Conservation (phyloP, 2,797 vertebrate species). For the Leucoraja ocellata region DNA sequence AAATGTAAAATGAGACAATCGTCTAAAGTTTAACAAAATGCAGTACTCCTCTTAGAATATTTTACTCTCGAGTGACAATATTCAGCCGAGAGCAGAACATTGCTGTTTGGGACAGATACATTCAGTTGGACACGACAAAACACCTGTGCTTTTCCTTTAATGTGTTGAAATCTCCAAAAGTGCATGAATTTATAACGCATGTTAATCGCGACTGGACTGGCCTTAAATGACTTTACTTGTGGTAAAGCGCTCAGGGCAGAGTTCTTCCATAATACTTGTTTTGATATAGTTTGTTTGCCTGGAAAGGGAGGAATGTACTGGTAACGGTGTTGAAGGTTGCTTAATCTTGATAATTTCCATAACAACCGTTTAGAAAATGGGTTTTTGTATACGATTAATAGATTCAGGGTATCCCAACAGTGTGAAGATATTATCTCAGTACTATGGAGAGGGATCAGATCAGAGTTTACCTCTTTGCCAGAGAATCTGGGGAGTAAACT, state of each 20-base stretch:
- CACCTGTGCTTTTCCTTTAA: background rate
- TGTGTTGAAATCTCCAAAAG: background rate
- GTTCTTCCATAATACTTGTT: constrained; percentile 14
- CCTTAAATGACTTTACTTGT: background rate
- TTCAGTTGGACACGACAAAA: background rate
- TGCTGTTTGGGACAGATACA: background rate
- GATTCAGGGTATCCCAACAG: constrained; percentile 36
- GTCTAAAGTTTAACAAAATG: background rate
- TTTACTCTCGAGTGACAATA: too few relatives aligned
- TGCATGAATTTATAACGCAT: background rate
- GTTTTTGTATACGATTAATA: constrained; percentile 3
- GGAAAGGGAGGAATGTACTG: too few relatives aligned
- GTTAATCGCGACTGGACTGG: background rate
- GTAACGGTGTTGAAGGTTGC: background rate
- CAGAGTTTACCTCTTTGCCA: background rate
- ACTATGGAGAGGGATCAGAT: background rate
- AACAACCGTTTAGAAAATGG: background rate
- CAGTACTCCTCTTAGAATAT: too few relatives aligned
- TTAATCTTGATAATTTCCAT: constrained; percentile 33
- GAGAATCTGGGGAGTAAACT: background rate
- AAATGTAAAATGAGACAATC: background rate
- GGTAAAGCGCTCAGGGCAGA: background rate
- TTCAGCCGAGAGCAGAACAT: too few relatives aligned
- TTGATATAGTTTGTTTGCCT: background rate
- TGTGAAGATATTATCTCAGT: constrained; percentile 32